Percentiles rank a stretch among this genome's conserved stretches.
Conservation (phyloP, 2,113 vertebrate species). For the Tautogolabrus adspersus region DNA sequence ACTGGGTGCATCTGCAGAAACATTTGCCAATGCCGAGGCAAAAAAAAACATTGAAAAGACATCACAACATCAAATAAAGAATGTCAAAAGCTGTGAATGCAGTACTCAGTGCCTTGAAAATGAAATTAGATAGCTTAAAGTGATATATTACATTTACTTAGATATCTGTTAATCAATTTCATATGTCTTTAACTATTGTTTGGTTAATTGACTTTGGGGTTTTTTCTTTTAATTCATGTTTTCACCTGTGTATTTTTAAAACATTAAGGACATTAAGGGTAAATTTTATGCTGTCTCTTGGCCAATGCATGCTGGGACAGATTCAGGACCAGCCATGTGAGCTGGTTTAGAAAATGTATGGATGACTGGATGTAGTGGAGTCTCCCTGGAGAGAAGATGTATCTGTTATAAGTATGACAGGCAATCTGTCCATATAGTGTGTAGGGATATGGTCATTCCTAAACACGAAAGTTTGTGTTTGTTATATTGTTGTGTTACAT, state of each 20-base stretch:
- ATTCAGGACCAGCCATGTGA: constrained; percentile 22
- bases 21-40: constrained; percentile 33
- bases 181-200: neutral
- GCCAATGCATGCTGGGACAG: constrained; percentile 13
- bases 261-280: neutral
- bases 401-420: constrained; percentile 33
- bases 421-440: constrained; percentile 26
- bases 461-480: constrained; percentile 13
- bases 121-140: neutral
- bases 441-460: no score
- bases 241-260: constrained; percentile 23
- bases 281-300: neutral
- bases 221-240: neutral
- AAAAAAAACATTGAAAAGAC: constrained; percentile 10
- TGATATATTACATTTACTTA: neutral
- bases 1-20: constrained; percentile 32
- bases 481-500: neutral
- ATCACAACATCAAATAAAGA: constrained; percentile 27
- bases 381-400: constrained; percentile 37
- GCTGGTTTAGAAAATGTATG: constrained; percentile 39
- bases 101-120: neutral
- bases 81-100: constrained; percentile 9
- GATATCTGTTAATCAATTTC: neutral
- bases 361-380: constrained; percentile 30
- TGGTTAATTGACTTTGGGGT: neutral